Evolutionary conservation across 2,888 invertebrate species (phyloP).

Genomic region (Drosophila paracracens): DNA sequence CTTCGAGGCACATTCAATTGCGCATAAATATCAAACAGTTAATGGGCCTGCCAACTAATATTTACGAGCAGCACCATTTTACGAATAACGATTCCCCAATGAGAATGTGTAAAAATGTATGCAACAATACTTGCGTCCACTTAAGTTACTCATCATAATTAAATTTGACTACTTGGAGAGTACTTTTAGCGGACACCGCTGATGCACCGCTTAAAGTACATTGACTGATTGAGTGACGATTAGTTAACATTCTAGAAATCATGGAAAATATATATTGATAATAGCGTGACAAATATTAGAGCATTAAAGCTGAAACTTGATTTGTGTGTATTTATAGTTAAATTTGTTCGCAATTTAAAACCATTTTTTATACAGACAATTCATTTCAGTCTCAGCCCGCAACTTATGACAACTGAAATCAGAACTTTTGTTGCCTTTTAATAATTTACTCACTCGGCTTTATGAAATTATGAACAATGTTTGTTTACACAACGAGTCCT

Average conservation of each 20-base stretch:
- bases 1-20: conserved; percentile 25
- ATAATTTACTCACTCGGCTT: not conserved
- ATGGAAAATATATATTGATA: not conserved
- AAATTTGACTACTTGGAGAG: not conserved
- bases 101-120: not conserved
- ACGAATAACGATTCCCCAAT: not conserved
- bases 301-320: not conserved
- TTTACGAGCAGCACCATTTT: conserved; percentile 13
- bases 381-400: not conserved
- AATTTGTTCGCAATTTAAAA: not conserved
- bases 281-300: not conserved
- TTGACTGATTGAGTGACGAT: not conserved
- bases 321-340: not conserved
- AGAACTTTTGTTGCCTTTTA: not conserved
- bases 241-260: not conserved
- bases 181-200: not conserved
- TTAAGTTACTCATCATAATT: not conserved
- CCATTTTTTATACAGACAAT: not conserved
- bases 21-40: conserved; percentile 34
- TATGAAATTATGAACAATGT: conserved; percentile 11
- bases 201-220: not conserved
- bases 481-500: conserved; percentile 27
- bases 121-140: not conserved
- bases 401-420: not conserved
- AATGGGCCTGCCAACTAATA: conserved; percentile 31